Percentiles rank a stretch among this genome's conserved stretches.
Conservation (phyloP, 1,140 invertebrate species). For the Macrobrachium rosenbergii region DNA sequence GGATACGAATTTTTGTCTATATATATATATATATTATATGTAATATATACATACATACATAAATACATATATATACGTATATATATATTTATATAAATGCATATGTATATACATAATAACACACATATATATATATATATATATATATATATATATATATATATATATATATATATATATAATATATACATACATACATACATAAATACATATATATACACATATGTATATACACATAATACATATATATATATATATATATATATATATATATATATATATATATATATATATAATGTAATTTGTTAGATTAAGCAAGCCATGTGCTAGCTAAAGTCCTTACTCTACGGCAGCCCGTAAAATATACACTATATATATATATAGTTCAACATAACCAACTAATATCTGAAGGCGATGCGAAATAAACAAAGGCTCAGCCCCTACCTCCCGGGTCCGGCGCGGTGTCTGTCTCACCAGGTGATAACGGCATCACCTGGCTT, state of each 20-base stretch:
- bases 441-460: no score
- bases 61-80: neutral
- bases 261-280: no score
- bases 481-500: no score
- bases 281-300: no score
- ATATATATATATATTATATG: neutral
- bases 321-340: no score
- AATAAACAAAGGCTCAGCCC: neutral
- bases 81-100: neutral
- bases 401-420: neutral
- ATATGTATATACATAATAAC: neutral
- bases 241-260: neutral
- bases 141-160: conserved; percentile 22
- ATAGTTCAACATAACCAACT: neutral
- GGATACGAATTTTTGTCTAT: neutral
- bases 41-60: neutral
- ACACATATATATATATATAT: conserved; percentile 3
- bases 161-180: no score
- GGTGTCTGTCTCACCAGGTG: no score
- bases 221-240: neutral
- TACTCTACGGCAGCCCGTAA: no score
- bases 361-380: no score
- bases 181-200: neutral
- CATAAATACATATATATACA: neutral
- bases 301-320: no score